phyloP scores from a whole-genome alignment of 2,113 vertebrate species.

The Hiodon tergisus region DNA sequence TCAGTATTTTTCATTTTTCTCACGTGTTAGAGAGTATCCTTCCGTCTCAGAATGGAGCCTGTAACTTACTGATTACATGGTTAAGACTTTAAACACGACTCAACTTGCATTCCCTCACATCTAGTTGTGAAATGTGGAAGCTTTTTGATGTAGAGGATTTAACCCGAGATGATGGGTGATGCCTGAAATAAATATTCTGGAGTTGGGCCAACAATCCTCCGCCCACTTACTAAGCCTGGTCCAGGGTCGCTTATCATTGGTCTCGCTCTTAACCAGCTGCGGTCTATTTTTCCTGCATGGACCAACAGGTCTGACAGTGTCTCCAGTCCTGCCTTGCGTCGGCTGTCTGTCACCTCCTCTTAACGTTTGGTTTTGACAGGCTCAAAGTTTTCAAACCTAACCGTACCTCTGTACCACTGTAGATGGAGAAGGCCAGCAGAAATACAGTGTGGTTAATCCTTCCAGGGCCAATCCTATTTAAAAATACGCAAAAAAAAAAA shows the following conservation, averaged over 20 bases:
- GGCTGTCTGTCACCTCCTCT: not conserved
- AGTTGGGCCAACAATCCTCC: constrained; percentile 43
- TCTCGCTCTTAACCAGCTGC: constrained; percentile 23
- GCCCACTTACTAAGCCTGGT: constrained; percentile 21
- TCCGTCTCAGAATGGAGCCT: no score
- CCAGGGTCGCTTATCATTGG: not conserved
- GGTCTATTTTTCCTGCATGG: not conserved
- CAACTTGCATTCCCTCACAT: no score
- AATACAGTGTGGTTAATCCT: not conserved
- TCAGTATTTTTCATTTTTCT: no score
- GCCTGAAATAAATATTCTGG: constrained; percentile 56
- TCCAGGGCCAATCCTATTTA: not conserved
- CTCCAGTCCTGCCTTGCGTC: not conserved
- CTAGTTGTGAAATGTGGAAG: no score
- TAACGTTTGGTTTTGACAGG: not conserved
- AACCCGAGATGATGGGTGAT: not conserved
- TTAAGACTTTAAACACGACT: no score
- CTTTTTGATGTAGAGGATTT: no score
- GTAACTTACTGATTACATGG: no score
- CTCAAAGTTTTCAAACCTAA: not conserved
- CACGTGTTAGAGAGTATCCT: no score
- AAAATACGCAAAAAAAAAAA: not conserved
- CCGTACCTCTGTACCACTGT: not conserved
- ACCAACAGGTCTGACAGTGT: not conserved
- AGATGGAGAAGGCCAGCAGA: not conserved